Conservation (phyloP, 1,140 invertebrate species). For the Eriosoma lanigerum region DNA sequence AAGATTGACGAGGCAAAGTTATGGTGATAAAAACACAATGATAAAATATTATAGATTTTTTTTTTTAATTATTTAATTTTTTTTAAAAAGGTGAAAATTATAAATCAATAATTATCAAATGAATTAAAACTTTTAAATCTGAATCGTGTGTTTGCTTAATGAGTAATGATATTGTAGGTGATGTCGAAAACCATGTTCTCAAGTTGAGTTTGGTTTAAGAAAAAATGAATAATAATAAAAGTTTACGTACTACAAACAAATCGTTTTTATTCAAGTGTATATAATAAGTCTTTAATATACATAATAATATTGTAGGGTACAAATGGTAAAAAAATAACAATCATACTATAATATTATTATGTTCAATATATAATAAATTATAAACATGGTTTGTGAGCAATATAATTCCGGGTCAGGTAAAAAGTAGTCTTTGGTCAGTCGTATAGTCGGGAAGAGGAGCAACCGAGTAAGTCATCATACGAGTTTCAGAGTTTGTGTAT, state of each 20-base stretch:
- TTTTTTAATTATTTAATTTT: neutral
- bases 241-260: constrained; percentile 21
- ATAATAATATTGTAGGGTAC: neutral
- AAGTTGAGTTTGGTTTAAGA: neutral
- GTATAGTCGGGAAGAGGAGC: neutral
- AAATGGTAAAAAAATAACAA: neutral
- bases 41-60: neutral
- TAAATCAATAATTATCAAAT: neutral
- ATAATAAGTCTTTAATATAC: constrained; percentile 24
- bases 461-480: neutral
- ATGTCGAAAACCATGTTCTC: neutral
- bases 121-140: neutral
- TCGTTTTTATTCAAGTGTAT: constrained; percentile 3
- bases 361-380: constrained; percentile 36
- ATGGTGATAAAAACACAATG: neutral
- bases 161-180: neutral
- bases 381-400: constrained; percentile 18
- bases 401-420: constrained; percentile 10
- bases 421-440: constrained; percentile 19
- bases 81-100: neutral
- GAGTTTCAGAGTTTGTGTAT: neutral
- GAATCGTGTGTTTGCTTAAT: neutral
- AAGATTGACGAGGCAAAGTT: neutral
- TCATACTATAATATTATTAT: neutral
- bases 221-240: neutral